Evolutionary conservation across 1,140 invertebrate species (phyloP), one percentile per base, ranked within the genome.

Genomic region (Lucilia sericata): DNA sequence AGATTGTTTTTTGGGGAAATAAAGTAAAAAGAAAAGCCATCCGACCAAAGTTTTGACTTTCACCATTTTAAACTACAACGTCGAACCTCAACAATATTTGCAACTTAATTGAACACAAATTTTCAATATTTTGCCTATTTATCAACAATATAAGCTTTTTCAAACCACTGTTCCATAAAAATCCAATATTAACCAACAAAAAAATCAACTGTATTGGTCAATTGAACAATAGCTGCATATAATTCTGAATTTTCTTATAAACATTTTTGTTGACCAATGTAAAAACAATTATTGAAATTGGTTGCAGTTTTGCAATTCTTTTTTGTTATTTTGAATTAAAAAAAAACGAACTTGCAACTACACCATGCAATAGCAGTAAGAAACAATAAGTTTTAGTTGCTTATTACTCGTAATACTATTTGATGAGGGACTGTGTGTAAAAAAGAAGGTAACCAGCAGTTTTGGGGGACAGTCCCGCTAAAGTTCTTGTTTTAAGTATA

Each of bases 261-360:
- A 49, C 49, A n/a, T 55, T 55, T 55, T 17, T 55, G 51, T 55
- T 42, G 42, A 13, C 55, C 17, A 70, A 25, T 21, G 19, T 10
- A 70, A 9, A 25, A 42, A 55, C 55, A 84, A 84, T 78, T 84
- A 80, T 84, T 19, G 30, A 76, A 47, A 84, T 84, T 65, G 17
- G n/a, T n/a, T 80, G 74, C 51, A 60, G 47, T 70, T 80, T 55
- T 19, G 49, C 55, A 84, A 42, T 81, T 51, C 49, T 47, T 51
- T 51, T 51, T 51, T 7, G n/a, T n/a, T n/a, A 51, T 51, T 14
- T 55, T 55, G 51, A 55, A 17, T 51, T 51, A 17, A 60, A 60
- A 17, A 60, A n/a, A n/a, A 74, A 30, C 25, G 25, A 30, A 30
- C 25, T 30, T 13, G 17, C 74, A 34, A 78, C 55, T 55, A 25